Conservation (phyloP, 37 sponge, comb jelly and placozoan genomes). For the Chondrilla cf. caribensis region DNA sequence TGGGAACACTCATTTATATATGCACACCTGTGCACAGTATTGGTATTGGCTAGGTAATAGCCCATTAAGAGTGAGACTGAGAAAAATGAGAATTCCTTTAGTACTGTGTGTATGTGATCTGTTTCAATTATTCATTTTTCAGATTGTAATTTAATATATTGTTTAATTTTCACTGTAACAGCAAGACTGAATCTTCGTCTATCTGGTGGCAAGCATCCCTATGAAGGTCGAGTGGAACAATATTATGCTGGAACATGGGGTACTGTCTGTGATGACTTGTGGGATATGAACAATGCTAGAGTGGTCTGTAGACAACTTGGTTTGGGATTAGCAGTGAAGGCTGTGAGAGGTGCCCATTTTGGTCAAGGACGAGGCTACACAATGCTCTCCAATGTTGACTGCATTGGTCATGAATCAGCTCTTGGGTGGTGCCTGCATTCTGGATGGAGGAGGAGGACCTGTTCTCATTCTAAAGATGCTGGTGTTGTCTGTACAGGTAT, state of each 20-base stretch:
- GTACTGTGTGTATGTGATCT: too few relatives aligned
- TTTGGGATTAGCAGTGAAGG: constrained; percentile 7
- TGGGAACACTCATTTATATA: too few relatives aligned
- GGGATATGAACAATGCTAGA: constrained; percentile 21
- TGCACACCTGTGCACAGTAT: too few relatives aligned
- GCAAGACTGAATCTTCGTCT: not conserved
- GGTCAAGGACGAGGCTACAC: not conserved
- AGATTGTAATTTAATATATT: too few relatives aligned
- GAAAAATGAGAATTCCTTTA: too few relatives aligned
- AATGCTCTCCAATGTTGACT: constrained; percentile 19
- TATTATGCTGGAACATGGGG: constrained; percentile 28
- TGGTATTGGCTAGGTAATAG: too few relatives aligned
- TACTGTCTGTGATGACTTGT: constrained; percentile 7
- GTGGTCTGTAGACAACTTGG: constrained; percentile 34
- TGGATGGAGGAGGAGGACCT: not conserved
- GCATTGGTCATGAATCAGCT: constrained; percentile 4
- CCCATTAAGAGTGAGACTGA: too few relatives aligned
- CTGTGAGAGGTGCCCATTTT: not conserved
- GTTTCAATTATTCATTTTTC: too few relatives aligned
- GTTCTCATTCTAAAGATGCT: not conserved
- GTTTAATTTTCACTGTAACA: not conserved
- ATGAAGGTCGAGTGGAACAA: constrained; percentile 22
- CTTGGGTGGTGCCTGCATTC: not conserved
- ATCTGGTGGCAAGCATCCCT: not conserved
- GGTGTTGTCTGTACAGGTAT: constrained; percentile 6